Evolutionary conservation across 2,888 invertebrate species (phyloP), one percentile per base, ranked within the genome.

Genomic region (Mellilla xanthometata): DNA sequence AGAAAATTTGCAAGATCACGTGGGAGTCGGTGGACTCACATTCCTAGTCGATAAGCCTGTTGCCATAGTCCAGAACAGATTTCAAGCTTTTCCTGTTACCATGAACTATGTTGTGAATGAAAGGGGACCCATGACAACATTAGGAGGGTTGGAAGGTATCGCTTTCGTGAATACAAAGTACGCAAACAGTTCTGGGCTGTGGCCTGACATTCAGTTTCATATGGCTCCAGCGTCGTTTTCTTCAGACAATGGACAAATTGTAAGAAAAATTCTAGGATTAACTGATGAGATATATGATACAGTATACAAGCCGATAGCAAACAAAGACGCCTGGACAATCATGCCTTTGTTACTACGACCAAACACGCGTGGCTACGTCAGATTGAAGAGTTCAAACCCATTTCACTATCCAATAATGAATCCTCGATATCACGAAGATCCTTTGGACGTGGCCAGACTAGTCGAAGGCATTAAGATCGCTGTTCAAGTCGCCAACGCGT

Each of bases 151-250:
- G 3, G 97, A 97, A 83, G 96, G 96, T 0, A 84, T 97, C 39
- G 97, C 95, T 1, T 97, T 97, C 75, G 94, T 97, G 0, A 95
- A 95, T 59, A 96, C 97, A 0, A 94, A 93, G 51, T 95, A 93
- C 60, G 96, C 96, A 0, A 97, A 97, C 65, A 86, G 90, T 34
- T 92, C 94, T 1, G 92, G 93, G 1, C 91, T 94, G 52, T 96
- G 95, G 92, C 97, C 97, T 0, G 97, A 97, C 62, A 93, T 97
- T 31, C 96, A 97, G 64, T 95, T 97, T 63, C 97, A 97, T 68
- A 97, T 97, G 94, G 96, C 97, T 1, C 97, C 97, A 0, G 96
- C 97, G 0, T 95, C 95, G 0, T 93, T 96, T 27, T 94, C 94
- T 45, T 95, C 96, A 0, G 96, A 96, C 67, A 93, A 93, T 41